A percentile compares a stretch with the other conserved stretches of the same genome.
Conservation (phyloP, 1,140 invertebrate genomes). For the Hylyphantes graminicola region DNA sequence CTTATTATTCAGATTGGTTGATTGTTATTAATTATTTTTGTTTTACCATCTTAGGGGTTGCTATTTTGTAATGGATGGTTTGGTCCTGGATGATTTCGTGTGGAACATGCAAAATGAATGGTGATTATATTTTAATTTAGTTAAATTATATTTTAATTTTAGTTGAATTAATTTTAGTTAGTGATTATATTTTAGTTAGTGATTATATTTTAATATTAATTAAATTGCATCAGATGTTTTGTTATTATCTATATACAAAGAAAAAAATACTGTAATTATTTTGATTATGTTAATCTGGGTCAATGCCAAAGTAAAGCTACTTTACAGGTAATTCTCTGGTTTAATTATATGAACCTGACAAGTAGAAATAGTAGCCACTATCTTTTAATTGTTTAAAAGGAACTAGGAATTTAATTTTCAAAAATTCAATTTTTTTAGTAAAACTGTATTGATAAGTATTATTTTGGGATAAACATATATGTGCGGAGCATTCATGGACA, state of each 20-base stretch:
- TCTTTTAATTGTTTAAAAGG: too few relatives aligned
- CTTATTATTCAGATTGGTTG: background rate
- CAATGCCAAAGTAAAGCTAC: background rate
- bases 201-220: background rate
- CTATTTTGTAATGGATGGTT: slow-evolving; percentile 91
- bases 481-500: too few relatives aligned
- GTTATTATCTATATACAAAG: too few relatives aligned
- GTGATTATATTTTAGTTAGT: slow-evolving; percentile 11
- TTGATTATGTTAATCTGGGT: background rate
- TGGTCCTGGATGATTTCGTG: slow-evolving; percentile 78
- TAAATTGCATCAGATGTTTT: too few relatives aligned
- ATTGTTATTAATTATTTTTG: background rate
- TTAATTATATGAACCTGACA: too few relatives aligned
- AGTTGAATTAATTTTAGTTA: background rate
- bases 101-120: slow-evolving; percentile 59
- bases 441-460: too few relatives aligned
- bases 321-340: background rate
- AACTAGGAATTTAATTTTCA: too few relatives aligned
- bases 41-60: slow-evolving; percentile 73
- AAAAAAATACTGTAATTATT: background rate
- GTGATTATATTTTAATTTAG: background rate
- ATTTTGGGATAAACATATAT: too few relatives aligned
- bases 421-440: too few relatives aligned
- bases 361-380: too few relatives aligned
- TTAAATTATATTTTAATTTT: background rate